Evolutionary conservation across 2,888 invertebrate genomes (phyloP).

Genomic region (Thalpophila matura): DNA sequence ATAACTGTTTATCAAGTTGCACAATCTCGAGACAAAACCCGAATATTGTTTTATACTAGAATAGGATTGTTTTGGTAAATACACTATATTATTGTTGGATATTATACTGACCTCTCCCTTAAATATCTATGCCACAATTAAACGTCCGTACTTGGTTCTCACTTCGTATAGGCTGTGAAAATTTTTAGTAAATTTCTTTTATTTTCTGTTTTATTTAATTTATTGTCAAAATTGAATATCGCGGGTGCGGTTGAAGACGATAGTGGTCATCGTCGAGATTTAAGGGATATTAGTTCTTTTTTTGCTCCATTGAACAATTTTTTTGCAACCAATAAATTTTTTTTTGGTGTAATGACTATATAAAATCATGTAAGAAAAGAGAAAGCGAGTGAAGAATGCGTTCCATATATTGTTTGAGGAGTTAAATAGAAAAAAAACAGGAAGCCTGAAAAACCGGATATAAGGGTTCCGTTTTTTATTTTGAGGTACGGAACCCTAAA

Average conservation of each 20-base stretch:
- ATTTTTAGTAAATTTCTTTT: conserved; percentile 42
- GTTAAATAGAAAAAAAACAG: conserved; percentile 14
- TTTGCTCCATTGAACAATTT: conserved; percentile 11
- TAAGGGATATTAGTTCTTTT: not conserved
- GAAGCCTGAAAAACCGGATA: no score
- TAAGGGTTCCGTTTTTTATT: no score
- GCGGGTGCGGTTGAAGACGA: not conserved
- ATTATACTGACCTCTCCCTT: not conserved
- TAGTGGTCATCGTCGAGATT: not conserved
- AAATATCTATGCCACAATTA: not conserved
- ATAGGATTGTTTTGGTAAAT: conserved; percentile 35
- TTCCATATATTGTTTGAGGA: conserved; percentile 60
- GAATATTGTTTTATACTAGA: conserved; percentile 27
- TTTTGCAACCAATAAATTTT: conserved; percentile 17
- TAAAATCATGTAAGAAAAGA: conserved; percentile 45
- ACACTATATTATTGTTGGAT: conserved; percentile 14
- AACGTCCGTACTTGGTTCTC: not conserved
- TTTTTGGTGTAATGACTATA: conserved; percentile 1
- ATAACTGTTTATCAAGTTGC: conserved; percentile 11
- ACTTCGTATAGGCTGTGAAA: conserved; percentile 6
- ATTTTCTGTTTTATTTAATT: conserved; percentile 20
- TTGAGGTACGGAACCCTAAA: no score
- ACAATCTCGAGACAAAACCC: conserved; percentile 4
- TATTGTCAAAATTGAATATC: conserved; percentile 9
- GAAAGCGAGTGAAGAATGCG: conserved; percentile 54